Evolutionary conservation across 2,888 invertebrate genomes (phyloP), one percentile per base, ranked within the genome.

Genomic region (Plemyria rubiginata): DNA sequence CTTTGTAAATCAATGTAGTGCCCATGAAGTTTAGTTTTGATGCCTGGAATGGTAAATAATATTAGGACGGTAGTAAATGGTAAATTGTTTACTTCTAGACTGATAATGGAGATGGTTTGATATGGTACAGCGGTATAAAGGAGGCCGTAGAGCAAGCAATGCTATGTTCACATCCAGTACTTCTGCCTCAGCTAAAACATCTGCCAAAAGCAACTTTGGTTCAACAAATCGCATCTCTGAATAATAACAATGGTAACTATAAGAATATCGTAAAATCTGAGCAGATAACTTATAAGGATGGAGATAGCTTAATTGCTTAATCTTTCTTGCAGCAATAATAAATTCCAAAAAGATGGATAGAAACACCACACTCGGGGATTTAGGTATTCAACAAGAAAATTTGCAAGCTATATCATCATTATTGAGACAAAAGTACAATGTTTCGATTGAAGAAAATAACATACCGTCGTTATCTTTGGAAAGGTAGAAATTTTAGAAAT

Each of bases 351-450:
- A 54, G n/a, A 46, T 40, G 16, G 43, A 48, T 28, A 15, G 2
- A 12, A 57, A 8, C 8, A 45, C 55, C 12, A 55, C 60, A 32
- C 57, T 68, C 4, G 36, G 55, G 16, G 43, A 54, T 28, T 60
- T 67, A 43, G 65, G 60, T n/a, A 41, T 67, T n/a, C 52, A 52
- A 9, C 7, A 7, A n/a, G 64, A 50, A 45, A 55, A 62, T 15
- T 49, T 52, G 4, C 32, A 15, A 53, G n/a, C 36, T n/a, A 43
- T 65, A 16, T 9, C 53, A 9, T 49, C 57, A 13, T 60, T 60
- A 13, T 63, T 66, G 22, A 65, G 38, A 40, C 12, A 62, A 16
- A 36, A 48, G 7, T 55, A 61, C 43, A 49, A 57, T 51, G 52
- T 62, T 50, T 59, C 52, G 11, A 48, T 62, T 2, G 46, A 51